These are phyloP conservation scores for Mya arenaria DNA, from an alignment of 1,140 invertebrate genomes.

Conservation along the genomic window DNA sequence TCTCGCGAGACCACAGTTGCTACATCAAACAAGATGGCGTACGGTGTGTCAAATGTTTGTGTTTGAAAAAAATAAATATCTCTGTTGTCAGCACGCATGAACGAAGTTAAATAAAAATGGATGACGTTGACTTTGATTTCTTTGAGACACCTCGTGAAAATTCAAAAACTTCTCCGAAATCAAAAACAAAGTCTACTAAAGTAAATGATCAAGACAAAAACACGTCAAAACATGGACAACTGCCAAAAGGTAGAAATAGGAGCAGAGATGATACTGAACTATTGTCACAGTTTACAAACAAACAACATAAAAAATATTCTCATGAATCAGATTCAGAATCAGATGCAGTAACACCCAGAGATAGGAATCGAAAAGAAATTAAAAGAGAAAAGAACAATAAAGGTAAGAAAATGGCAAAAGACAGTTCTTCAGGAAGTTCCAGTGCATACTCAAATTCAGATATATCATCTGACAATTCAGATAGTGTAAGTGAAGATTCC, in stretches of 20 bases:
- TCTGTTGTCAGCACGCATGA: too few species aligned
- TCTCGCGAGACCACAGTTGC: slow-evolving; percentile 69
- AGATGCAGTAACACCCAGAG: slow-evolving; percentile 40
- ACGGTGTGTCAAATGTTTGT: too few species aligned
- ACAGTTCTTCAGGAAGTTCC: slow-evolving; percentile 55
- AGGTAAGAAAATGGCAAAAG: background rate
- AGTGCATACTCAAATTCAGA: slow-evolving; percentile 68
- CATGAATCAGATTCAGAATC: slow-evolving; percentile 44
- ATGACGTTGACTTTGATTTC: slow-evolving; percentile 72
- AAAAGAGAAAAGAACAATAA: background rate
- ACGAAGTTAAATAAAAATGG: too few species aligned
- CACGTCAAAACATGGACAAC: slow-evolving; percentile 39
- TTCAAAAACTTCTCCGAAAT: slow-evolving; percentile 12
- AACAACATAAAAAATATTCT: background rate
- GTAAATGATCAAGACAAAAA: slow-evolving; percentile 28
- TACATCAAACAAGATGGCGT: slow-evolving; percentile 62
- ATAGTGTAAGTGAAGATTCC: background rate
- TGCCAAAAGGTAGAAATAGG: slow-evolving; percentile 12
- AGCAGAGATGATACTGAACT: background rate
- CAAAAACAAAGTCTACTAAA: slow-evolving; percentile 20
- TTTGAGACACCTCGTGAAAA: slow-evolving; percentile 68
- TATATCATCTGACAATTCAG: slow-evolving; percentile 55
- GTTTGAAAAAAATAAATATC: too few species aligned
- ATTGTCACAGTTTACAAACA: slow-evolving; percentile 14
- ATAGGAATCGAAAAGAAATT: background rate